phyloP scores from a whole-genome alignment of 2,888 invertebrate genomes.

The Rotaria macrura region DNA sequence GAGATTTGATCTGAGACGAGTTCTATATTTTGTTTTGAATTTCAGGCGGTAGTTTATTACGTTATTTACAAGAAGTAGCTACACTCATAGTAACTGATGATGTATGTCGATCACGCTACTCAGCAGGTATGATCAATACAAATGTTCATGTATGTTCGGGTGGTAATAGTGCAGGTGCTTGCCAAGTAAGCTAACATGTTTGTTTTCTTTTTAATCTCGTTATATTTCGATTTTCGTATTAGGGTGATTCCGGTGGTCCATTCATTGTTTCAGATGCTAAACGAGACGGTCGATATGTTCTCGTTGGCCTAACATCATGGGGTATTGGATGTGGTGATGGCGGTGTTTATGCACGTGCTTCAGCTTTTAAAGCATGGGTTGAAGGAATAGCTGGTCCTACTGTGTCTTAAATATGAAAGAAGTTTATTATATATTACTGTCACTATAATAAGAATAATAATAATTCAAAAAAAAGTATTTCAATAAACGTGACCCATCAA shows the following conservation, averaged over 20 bases:
- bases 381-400: background rate
- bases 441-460: background rate
- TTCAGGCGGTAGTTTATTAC: background rate
- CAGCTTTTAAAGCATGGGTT: background rate
- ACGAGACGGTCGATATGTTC: background rate
- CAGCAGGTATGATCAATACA: background rate
- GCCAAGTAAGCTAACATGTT: background rate
- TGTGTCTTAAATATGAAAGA: background rate
- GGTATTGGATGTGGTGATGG: background rate
- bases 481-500: background rate
- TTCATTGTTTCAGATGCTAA: background rate
- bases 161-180: background rate
- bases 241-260: background rate
- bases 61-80: background rate
- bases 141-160: background rate
- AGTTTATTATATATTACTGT: background rate
- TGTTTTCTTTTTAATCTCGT: background rate
- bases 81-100: background rate
- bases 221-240: background rate
- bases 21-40: background rate
- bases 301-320: background rate
- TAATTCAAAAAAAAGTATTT: background rate
- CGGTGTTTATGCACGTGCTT: conserved; percentile 14
- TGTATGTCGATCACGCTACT: background rate
- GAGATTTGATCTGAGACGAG: background rate